phyloP scores from a whole-genome alignment of 2,888 invertebrate species.

The Apamea anceps region DNA sequence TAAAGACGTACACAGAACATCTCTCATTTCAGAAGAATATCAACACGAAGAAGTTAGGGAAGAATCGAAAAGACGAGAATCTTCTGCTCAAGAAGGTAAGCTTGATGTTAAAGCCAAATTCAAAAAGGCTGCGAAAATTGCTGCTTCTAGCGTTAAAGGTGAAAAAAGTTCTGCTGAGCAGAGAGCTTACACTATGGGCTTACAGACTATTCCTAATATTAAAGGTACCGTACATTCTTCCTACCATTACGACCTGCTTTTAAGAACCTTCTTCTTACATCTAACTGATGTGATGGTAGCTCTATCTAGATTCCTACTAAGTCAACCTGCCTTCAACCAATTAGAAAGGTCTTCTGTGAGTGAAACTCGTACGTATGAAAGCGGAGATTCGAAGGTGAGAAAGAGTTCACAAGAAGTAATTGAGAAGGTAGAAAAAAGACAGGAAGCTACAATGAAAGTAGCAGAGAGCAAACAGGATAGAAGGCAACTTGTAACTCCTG shows the following conservation, averaged over 20 bases:
- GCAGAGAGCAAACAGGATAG: conserved; percentile 42
- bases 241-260: conserved; percentile 79
- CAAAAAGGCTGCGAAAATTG: conserved; percentile 42
- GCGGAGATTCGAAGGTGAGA: conserved; percentile 11
- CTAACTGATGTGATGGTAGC: conserved; percentile 88
- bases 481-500: conserved; percentile 46
- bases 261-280: conserved; percentile 87
- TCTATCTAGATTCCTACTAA: conserved; percentile 81
- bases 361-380: conserved; percentile 34
- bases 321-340: conserved; percentile 74
- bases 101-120: conserved; percentile 52
- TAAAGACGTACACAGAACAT: conserved; percentile 55
- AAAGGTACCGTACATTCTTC: conserved; percentile 79
- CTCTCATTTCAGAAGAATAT: conserved; percentile 64
- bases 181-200: conserved; percentile 79
- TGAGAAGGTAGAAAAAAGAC: conserved; percentile 36
- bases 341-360: conserved; percentile 10
- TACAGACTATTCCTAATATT: conserved; percentile 84
- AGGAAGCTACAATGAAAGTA: conserved; percentile 39
- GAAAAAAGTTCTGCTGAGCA: conserved; percentile 71
- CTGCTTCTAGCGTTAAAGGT: conserved; percentile 26
- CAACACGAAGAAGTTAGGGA: conserved; percentile 65
- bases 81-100: conserved; percentile 44
- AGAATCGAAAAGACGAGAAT: conserved; percentile 49
- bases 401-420: conserved; percentile 44